Base-by-base conservation (phyloP, 2,113 vertebrate genomes). In the Grantiella picta region DNA sequence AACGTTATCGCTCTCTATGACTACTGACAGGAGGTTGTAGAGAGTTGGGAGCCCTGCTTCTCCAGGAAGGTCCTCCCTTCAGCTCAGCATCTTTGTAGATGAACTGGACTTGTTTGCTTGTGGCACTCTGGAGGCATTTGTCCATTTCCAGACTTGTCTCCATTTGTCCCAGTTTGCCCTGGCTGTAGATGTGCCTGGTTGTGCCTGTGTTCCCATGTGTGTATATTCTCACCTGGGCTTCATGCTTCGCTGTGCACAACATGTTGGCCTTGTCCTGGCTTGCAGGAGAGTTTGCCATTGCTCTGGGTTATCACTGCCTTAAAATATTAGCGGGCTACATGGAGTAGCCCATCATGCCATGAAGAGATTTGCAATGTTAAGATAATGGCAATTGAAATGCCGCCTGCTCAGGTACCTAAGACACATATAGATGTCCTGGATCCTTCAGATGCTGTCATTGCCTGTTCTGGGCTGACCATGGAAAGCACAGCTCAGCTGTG, bases 401-500 rank as follows among this genome's bases (percentile, higher is more conserved):
- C 19, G 36, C 28, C 40, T 88, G 29, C 6, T 22, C 24, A 18
- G 12, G 36, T 77, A 33, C 27, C 35, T 47, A 19, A 42, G 53
- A 31, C 23, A 17, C 0, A 0, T 28, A 2, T 27, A 40, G 13
- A 53, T 69, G 25, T 72, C 28, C 59, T 72, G 35, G 11, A 33
- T 71, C 53, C 57, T 78, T 85, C 49, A 33, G 7, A 18, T 33
- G 10, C 21, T 66, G 24, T 38, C 4, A 1, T 47, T 78, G 11
- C 20, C 42, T 29, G 7, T 63, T 69, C 12, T 75, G 59, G n/a
- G 29, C 15, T 54, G 53, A 38, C 44, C 14, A 15, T 4, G 6
- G 52, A 63, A 56, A 72, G 10, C 0, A 0, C 33, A 50, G 7
- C n/a, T 90, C 71, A 86, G 25, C 54, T 0, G 0, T 38, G 35